phyloP scores from a whole-genome alignment of 2,113 vertebrate genomes.

The Seriola rivoliana region DNA sequence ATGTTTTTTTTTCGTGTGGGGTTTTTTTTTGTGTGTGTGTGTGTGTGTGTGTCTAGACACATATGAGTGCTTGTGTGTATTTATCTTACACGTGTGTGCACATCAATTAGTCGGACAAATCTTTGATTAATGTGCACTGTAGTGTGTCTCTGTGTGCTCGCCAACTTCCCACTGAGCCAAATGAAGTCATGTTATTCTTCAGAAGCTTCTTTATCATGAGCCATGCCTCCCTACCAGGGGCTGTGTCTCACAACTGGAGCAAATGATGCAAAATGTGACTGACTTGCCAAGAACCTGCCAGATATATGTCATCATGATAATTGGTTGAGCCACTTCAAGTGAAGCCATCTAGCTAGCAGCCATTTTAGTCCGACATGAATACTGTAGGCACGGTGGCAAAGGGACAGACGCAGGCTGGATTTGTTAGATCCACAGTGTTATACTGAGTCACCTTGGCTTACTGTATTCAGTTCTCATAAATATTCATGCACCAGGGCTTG shows the following conservation, averaged over 20 bases:
- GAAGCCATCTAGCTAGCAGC: slow-evolving; percentile 45
- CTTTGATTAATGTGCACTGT: slow-evolving; percentile 2
- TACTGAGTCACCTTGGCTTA: slow-evolving; percentile 56
- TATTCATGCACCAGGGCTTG: slow-evolving; percentile 32
- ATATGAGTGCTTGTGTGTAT: slow-evolving; percentile 19
- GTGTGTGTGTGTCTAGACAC: slow-evolving; percentile 14
- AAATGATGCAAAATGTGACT: slow-evolving; percentile 32
- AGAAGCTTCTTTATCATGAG: slow-evolving; percentile 35
- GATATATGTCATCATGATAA: slow-evolving; percentile 39
- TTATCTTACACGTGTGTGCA: not conserved
- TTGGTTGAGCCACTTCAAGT: slow-evolving; percentile 19
- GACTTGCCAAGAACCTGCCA: slow-evolving; percentile 54
- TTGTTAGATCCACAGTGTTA: slow-evolving; percentile 35
- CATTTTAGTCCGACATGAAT: slow-evolving; percentile 50
- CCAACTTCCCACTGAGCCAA: slow-evolving; percentile 36
- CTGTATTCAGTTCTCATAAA: slow-evolving; percentile 47
- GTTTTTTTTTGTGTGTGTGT: slow-evolving; percentile 8
- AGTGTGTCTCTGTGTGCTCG: slow-evolving; percentile 6
- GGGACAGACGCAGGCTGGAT: slow-evolving; percentile 37
- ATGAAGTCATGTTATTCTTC: slow-evolving; percentile 37
- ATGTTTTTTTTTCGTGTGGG: not conserved
- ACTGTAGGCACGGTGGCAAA: slow-evolving; percentile 7
- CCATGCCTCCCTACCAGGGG: not conserved
- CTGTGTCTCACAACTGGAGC: slow-evolving; percentile 26
- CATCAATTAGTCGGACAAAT: slow-evolving; percentile 26